Evolutionary conservation across 2,888 invertebrate genomes (phyloP).

Genomic region (Drosophila peninsularis): DNA sequence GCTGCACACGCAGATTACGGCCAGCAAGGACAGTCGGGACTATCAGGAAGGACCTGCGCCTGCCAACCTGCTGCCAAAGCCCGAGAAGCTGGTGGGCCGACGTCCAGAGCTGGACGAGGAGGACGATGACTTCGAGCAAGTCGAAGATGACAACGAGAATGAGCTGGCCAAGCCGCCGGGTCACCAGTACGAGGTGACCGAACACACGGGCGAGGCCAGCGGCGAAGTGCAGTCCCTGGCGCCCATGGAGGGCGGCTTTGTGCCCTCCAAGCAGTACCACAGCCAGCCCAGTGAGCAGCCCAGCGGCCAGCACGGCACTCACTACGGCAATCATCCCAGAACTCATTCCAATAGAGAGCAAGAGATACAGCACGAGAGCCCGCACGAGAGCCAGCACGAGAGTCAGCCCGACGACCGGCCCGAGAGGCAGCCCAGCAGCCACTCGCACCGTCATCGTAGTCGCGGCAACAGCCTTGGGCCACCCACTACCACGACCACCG

Average conservation of each 20-base stretch:
- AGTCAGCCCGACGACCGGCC: not conserved
- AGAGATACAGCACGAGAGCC: not conserved
- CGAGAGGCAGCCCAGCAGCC: slow-evolving; percentile 17
- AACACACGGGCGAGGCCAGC: slow-evolving; percentile 80
- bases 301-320: not conserved
- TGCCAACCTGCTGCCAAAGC: slow-evolving; percentile 69
- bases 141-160: slow-evolving; percentile 63
- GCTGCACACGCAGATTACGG: slow-evolving; percentile 75
- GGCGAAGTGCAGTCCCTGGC: slow-evolving; percentile 53
- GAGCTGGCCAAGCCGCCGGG: slow-evolving; percentile 51
- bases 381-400: not conserved
- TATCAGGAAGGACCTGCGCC: slow-evolving; percentile 33
- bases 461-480: slow-evolving; percentile 21
- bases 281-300: slow-evolving; percentile 4
- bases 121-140: slow-evolving; percentile 53
- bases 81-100: slow-evolving; percentile 67
- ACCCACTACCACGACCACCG: slow-evolving; percentile 63
- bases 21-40: slow-evolving; percentile 44
- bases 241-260: slow-evolving; percentile 65
- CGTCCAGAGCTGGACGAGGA: slow-evolving; percentile 42
- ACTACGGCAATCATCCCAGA: slow-evolving; percentile 19
- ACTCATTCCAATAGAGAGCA: too few species aligned
- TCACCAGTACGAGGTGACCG: slow-evolving; percentile 82
- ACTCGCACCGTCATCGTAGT: slow-evolving; percentile 33
- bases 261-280: slow-evolving; percentile 54